Percentiles rank a stretch among this genome's conserved stretches.
These are phyloP conservation scores for Cephalopterus ornatus DNA, from an alignment of 2,113 vertebrate genomes.

Conservation along the genomic window DNA sequence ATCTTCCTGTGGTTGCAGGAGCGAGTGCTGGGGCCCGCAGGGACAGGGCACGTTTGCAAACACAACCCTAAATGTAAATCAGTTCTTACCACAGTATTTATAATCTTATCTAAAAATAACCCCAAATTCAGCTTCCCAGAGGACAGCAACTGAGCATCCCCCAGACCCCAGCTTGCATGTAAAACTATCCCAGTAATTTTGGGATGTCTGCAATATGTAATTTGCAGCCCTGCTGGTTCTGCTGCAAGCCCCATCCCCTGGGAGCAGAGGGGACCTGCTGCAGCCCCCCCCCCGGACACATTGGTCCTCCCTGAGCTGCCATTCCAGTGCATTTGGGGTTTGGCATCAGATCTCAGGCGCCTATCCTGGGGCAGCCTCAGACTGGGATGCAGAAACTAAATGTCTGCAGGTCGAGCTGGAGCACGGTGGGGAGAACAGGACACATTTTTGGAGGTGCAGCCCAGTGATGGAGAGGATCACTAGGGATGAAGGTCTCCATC, in stretches of 20 bases:
- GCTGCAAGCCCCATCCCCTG: background rate
- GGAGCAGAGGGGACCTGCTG: background rate
- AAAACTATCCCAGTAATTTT: constrained; percentile 42
- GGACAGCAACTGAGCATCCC: constrained; percentile 38
- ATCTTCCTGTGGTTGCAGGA: background rate
- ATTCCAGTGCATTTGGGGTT: fast-evolving
- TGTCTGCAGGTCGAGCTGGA: background rate
- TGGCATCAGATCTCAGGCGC: background rate
- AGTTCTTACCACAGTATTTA: constrained; percentile 11
- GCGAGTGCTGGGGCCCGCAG: fast-evolving
- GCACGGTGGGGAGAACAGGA: background rate
- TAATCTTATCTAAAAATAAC: constrained; percentile 32
- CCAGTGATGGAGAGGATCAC: background rate
- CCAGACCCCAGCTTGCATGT: constrained; percentile 26
- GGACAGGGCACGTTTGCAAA: constrained; percentile 7
- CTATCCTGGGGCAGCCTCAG: background rate
- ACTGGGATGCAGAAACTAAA: background rate
- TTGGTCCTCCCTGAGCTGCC: background rate
- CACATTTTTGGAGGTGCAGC: background rate
- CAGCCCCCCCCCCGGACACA: fast-evolving
- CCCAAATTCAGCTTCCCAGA: constrained; percentile 6
- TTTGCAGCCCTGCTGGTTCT: background rate
- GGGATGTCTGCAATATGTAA: constrained; percentile 1
- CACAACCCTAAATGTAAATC: constrained; percentile 21
- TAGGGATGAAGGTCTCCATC: constrained; percentile 54